These are phyloP conservation scores for Chrysolina americana DNA, from an alignment of 2,888 invertebrate species.

Conservation along the genomic window DNA sequence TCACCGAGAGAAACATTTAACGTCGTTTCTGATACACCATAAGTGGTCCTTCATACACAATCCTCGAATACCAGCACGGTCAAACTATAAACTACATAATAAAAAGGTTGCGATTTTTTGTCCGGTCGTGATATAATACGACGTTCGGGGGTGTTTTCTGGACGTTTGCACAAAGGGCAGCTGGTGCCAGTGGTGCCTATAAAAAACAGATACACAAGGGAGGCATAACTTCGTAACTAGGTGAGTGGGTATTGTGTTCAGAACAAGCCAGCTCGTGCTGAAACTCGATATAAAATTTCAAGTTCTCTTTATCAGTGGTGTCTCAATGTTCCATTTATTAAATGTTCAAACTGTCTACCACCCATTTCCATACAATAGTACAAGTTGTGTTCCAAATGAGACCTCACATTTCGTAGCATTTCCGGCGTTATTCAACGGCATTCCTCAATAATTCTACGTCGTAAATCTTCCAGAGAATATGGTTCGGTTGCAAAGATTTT, in stretches of 20 bases:
- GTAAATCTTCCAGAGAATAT: too few relatives aligned
- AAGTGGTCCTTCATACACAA: slow-evolving; percentile 10
- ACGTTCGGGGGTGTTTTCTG: slow-evolving; percentile 40
- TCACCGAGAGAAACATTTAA: neutral
- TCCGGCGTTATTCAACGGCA: too few relatives aligned
- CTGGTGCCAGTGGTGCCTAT: slow-evolving; percentile 42
- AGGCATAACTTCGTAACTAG: slow-evolving; percentile 37
- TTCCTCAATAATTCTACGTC: too few relatives aligned
- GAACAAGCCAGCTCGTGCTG: slow-evolving; percentile 36
- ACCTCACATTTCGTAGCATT: too few relatives aligned
- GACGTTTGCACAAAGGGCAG: slow-evolving; percentile 43
- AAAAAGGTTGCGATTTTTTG: slow-evolving; percentile 38
- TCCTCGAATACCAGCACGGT: neutral
- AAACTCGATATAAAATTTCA: too few relatives aligned
- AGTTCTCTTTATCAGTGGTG: too few relatives aligned
- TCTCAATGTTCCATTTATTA: too few relatives aligned
- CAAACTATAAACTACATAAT: slow-evolving; percentile 31
- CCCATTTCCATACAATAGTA: too few relatives aligned
- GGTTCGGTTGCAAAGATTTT: too few relatives aligned
- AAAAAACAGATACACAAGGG: slow-evolving; percentile 43
- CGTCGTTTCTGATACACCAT: neutral
- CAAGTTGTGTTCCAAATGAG: too few relatives aligned
- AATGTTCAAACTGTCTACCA: too few relatives aligned
- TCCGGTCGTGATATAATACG: slow-evolving; percentile 37
- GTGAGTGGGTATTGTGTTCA: slow-evolving; percentile 38